Evolutionary conservation across 2,113 vertebrate species (phyloP).

Genomic region (Notarius lentiginosus): DNA sequence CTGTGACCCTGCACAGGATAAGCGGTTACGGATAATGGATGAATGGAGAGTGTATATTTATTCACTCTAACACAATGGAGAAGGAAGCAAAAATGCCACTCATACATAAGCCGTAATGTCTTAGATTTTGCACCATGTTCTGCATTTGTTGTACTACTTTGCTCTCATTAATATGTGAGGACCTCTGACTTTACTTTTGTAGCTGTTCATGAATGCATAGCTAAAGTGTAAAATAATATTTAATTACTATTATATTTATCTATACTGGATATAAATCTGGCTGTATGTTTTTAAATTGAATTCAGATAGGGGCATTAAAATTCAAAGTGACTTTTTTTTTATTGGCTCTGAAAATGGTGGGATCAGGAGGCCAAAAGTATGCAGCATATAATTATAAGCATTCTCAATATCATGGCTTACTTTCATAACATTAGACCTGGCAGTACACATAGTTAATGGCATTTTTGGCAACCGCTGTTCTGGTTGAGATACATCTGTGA

Average conservation of each 20-base stretch:
- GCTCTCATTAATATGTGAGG: background rate
- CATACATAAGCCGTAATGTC: background rate
- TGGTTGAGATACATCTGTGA: slow-evolving; percentile 52
- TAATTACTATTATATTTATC: slow-evolving; percentile 57
- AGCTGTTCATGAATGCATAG: slow-evolving; percentile 50
- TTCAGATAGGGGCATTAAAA: slow-evolving; percentile 61
- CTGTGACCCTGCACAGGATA: too few relatives aligned
- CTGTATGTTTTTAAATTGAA: slow-evolving; percentile 62
- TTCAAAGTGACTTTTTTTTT: slow-evolving; percentile 57
- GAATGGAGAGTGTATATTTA: background rate
- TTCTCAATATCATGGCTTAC: slow-evolving; percentile 38
- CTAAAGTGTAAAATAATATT: slow-evolving; percentile 51
- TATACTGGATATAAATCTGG: slow-evolving; percentile 63
- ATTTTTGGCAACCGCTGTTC: slow-evolving; percentile 65
- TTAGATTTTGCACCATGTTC: background rate
- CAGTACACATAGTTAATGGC: slow-evolving; percentile 65
- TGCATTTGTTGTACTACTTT: background rate
- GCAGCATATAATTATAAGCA: slow-evolving; percentile 51
- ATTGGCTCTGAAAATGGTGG: slow-evolving; percentile 49
- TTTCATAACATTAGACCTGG: slow-evolving; percentile 51
- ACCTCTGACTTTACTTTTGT: slow-evolving; percentile 48
- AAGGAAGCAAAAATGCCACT: background rate
- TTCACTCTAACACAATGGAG: background rate
- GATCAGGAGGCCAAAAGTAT: slow-evolving; percentile 15
- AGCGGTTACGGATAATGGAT: too few relatives aligned